Evolutionary conservation across 2,113 vertebrate genomes (phyloP).

Genomic region (Acinonyx jubatus): DNA sequence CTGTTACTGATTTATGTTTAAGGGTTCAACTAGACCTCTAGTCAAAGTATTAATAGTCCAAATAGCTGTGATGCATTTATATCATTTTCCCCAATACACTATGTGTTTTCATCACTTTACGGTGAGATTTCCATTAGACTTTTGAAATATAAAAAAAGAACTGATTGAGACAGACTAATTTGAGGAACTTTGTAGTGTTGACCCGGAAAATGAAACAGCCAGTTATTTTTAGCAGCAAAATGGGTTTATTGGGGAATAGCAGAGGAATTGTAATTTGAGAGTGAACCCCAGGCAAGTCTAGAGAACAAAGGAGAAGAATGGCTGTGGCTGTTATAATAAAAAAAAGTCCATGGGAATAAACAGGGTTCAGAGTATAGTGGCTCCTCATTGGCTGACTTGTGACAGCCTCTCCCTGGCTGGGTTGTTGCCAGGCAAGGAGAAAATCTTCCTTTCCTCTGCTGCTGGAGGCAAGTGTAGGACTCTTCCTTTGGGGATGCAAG

Average conservation of each 20-base stretch:
- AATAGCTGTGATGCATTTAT: background rate
- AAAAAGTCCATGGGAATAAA: background rate
- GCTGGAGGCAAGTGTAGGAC: too few species aligned
- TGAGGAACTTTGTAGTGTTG: background rate
- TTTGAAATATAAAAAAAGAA: constrained; percentile 19
- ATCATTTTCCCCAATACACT: background rate
- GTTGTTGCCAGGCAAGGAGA: background rate
- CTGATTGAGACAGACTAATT: background rate
- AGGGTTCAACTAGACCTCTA: background rate
- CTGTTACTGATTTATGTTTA: background rate
- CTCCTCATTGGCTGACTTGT: background rate
- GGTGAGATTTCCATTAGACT: background rate
- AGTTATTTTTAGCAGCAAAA: background rate
- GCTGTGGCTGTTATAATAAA: background rate
- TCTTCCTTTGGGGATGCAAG: background rate
- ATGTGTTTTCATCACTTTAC: background rate
- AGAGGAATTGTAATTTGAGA: background rate
- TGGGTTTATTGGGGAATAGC: background rate
- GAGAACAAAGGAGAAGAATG: background rate
- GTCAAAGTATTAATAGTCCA: background rate
- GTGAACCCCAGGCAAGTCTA: background rate
- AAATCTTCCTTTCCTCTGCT: background rate
- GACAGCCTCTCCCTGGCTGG: background rate
- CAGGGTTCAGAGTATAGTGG: background rate
- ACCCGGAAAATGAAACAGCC: background rate